Conservation (phyloP, 1,140 invertebrate species). For the Drosophila repletoides region DNA sequence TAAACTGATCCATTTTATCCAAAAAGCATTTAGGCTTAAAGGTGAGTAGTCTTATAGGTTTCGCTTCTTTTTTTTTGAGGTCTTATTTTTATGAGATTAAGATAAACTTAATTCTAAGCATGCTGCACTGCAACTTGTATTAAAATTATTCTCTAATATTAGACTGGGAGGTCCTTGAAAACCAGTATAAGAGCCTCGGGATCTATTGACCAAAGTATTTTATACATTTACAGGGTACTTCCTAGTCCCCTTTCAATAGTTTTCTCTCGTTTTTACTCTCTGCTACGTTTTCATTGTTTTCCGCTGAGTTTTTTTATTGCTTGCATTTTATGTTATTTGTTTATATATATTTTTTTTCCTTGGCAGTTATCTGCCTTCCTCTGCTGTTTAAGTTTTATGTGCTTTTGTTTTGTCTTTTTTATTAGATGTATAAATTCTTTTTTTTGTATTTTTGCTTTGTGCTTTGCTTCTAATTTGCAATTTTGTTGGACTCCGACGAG, state of each 20-base stretch:
- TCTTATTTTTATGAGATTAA: too few species aligned
- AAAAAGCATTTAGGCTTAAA: too few species aligned
- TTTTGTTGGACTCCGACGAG: conserved; percentile 60
- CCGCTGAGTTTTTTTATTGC: conserved; percentile 68
- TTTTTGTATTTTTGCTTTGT: conserved; percentile 43
- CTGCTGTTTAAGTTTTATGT: conserved; percentile 70
- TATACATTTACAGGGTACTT: not conserved
- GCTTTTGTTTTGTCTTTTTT: conserved; percentile 61
- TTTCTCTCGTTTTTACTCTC: conserved; percentile 46
- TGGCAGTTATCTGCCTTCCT: conserved; percentile 67
- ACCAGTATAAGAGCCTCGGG: too few species aligned
- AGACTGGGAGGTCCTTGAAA: too few species aligned
- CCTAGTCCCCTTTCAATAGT: conserved; percentile 39
- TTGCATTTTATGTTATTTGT: conserved; percentile 67
- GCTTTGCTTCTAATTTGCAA: conserved; percentile 77
- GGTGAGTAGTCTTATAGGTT: too few species aligned
- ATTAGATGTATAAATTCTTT: too few species aligned
- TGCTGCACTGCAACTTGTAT: not conserved
- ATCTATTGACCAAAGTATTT: too few species aligned
- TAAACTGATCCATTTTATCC: too few species aligned
- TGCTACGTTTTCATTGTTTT: conserved; percentile 52
- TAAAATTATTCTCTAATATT: too few species aligned
- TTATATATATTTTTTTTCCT: conserved; percentile 28
- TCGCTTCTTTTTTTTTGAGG: too few species aligned
- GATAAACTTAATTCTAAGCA: not conserved